These are phyloP conservation scores for Tetanocera ferruginea DNA, from an alignment of 2,888 invertebrate species.

Conservation along the genomic window DNA sequence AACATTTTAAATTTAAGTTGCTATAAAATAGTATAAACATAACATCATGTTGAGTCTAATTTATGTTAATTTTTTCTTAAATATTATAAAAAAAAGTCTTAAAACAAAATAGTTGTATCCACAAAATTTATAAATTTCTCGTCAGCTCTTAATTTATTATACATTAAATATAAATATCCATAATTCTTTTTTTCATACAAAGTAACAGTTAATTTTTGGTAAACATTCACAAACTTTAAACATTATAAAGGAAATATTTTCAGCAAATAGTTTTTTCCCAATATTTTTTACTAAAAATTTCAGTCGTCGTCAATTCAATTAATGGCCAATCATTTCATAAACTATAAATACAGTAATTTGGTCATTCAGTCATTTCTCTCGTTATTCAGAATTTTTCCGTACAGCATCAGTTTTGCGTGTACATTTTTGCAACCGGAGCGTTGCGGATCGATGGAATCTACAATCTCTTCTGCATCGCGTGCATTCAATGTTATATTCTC, in stretches of 20 bases:
- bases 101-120: too few species aligned
- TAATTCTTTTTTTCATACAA: too few species aligned
- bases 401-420: conserved; percentile 60
- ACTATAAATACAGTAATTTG: background rate
- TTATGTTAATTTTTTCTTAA: background rate
- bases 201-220: too few species aligned
- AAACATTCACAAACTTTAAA: too few species aligned
- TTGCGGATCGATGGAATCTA: conserved; percentile 53
- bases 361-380: background rate
- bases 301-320: too few species aligned
- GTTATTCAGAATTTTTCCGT: conserved; percentile 43
- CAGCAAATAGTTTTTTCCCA: too few species aligned
- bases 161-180: too few species aligned
- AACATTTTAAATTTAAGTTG: background rate
- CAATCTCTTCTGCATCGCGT: conserved; percentile 54
- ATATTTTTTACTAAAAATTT: too few species aligned
- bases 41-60: background rate
- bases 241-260: too few species aligned
- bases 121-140: too few species aligned
- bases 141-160: too few species aligned
- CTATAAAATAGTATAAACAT: background rate
- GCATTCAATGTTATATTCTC: conserved; percentile 52
- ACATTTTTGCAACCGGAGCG: conserved; percentile 65
- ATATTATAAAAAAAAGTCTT: too few species aligned
- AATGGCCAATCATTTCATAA: background rate